Evolutionary conservation across 1,140 invertebrate genomes (phyloP).

Genomic region (Varroa destructor): DNA sequence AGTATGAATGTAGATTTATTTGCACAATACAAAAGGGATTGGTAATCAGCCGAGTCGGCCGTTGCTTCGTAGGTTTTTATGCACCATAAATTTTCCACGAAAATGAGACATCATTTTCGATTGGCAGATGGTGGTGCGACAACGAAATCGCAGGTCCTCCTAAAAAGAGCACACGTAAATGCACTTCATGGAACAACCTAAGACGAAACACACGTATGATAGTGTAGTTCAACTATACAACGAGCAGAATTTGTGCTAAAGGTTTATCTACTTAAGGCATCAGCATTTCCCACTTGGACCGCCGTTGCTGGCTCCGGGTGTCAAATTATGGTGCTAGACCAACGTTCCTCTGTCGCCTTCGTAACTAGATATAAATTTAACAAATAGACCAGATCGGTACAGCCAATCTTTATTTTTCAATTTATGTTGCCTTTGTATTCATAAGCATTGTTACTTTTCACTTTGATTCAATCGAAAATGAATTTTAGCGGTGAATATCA

Average conservation of each 20-base stretch:
- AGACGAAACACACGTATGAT: too few relatives aligned
- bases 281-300: too few relatives aligned
- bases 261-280: too few relatives aligned
- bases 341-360: constrained; percentile 12
- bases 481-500: constrained; percentile 6
- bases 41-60: too few relatives aligned
- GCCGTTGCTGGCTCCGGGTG: too few relatives aligned
- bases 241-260: too few relatives aligned
- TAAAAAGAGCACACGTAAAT: too few relatives aligned
- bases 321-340: neutral
- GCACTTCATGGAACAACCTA: too few relatives aligned
- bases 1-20: too few relatives aligned
- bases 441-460: neutral
- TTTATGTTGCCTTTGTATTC: neutral
- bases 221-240: too few relatives aligned
- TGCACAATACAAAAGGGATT: too few relatives aligned
- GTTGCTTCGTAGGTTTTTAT: neutral
- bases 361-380: neutral
- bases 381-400: constrained; percentile 3
- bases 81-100: constrained; percentile 27
- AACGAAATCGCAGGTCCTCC: neutral
- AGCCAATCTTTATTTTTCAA: neutral
- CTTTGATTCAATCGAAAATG: neutral
- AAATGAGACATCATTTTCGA: constrained; percentile 24
- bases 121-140: constrained; percentile 24